phyloP scores from a whole-genome alignment of 2,888 invertebrate genomes.

The Drosophila austrosaltans region DNA sequence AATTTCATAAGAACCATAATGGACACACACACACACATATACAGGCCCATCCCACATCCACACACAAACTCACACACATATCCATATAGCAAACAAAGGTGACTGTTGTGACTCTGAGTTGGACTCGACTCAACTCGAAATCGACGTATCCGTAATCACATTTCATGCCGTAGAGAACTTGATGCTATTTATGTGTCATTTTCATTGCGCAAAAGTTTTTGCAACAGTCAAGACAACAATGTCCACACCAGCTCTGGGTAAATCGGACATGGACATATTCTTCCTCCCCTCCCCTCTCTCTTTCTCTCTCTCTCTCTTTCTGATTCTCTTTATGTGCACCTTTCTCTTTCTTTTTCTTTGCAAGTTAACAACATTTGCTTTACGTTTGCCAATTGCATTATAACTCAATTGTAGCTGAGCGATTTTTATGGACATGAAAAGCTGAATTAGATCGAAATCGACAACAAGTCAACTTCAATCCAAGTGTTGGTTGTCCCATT shows the following conservation, averaged over 20 bases:
- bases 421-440: slow-evolving; percentile 62
- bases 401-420: slow-evolving; percentile 76
- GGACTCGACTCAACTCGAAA: slow-evolving; percentile 24
- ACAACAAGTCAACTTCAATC: slow-evolving; percentile 34
- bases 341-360: slow-evolving; percentile 27
- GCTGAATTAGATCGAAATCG: slow-evolving; percentile 23
- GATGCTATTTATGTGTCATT: slow-evolving; percentile 74
- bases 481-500: slow-evolving; percentile 35
- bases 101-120: slow-evolving; percentile 49
- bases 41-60: background rate
- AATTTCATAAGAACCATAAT: slow-evolving; percentile 72
- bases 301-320: background rate
- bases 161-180: slow-evolving; percentile 58
- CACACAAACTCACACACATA: slow-evolving; percentile 25
- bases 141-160: slow-evolving; percentile 73
- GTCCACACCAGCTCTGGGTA: slow-evolving; percentile 45
- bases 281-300: background rate
- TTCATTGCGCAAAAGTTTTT: slow-evolving; percentile 55
- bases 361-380: slow-evolving; percentile 74
- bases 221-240: slow-evolving; percentile 67
- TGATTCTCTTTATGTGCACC: background rate
- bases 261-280: slow-evolving; percentile 18
- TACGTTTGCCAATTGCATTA: slow-evolving; percentile 79
- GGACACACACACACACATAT: slow-evolving; percentile 54
- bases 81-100: slow-evolving; percentile 67